Evolutionary conservation across 2,888 invertebrate species (phyloP).

Genomic region (Leptinotarsa tumamoca): DNA sequence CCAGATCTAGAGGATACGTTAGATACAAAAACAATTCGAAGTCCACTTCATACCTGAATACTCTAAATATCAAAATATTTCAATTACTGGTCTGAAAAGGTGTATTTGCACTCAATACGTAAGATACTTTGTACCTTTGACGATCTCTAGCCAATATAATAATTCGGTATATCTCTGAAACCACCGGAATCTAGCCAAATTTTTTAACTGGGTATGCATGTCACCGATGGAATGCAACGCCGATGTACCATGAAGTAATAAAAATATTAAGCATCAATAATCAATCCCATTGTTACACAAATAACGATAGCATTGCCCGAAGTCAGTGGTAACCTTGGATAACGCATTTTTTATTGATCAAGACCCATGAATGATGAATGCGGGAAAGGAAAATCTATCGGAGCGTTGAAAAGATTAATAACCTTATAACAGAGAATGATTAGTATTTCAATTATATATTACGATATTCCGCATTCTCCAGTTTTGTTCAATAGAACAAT

Average conservation of each 20-base stretch:
- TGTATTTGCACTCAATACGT: too few relatives aligned
- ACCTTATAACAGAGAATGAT: constrained; percentile 15
- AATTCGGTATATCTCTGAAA: background rate
- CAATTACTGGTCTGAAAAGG: too few relatives aligned
- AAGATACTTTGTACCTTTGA: too few relatives aligned
- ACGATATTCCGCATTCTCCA: constrained; percentile 14
- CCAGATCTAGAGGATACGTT: too few relatives aligned
- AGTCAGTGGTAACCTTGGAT: constrained; percentile 20
- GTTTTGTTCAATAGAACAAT: constrained; percentile 22
- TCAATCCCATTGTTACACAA: constrained; percentile 10
- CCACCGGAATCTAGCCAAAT: background rate
- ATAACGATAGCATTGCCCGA: constrained; percentile 17
- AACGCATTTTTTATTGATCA: constrained; percentile 18
- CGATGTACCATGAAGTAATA: constrained; percentile 1
- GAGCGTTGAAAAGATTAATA: constrained; percentile 27
- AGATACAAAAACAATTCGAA: too few relatives aligned
- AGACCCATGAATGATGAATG: constrained; percentile 18
- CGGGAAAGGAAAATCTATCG: constrained; percentile 23
- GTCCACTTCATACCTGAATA: too few relatives aligned
- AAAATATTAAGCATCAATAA: background rate
- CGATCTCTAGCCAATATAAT: too few relatives aligned
- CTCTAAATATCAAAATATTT: too few relatives aligned
- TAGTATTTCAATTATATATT: constrained; percentile 28
- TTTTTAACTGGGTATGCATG: background rate
- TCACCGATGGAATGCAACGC: background rate